A percentile compares a stretch with the other conserved stretches of the same genome.
phyloP scores from a whole-genome alignment of 2,888 invertebrate genomes.

The Callimorpha dominula region DNA sequence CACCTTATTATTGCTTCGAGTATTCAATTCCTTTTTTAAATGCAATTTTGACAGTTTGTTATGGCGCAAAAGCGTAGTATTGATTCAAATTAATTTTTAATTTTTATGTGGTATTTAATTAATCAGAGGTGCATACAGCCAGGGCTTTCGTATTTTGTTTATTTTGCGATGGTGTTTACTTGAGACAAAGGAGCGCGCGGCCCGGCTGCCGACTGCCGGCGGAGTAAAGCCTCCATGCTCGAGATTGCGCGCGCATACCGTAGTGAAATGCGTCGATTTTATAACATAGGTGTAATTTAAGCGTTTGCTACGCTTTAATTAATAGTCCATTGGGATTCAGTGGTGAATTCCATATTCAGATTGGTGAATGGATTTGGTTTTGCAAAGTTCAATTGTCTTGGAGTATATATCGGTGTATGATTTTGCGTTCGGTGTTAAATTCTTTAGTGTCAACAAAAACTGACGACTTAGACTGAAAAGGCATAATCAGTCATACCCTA shows the following conservation, averaged over 20 bases:
- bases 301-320: conserved; percentile 66
- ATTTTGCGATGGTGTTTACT: conserved; percentile 74
- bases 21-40: conserved; percentile 68
- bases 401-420: not conserved
- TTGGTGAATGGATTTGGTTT: conserved; percentile 29
- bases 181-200: conserved; percentile 73
- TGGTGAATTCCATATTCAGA: conserved; percentile 49
- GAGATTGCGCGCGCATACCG: conserved; percentile 77
- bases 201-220: conserved; percentile 85
- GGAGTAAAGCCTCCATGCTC: conserved; percentile 71
- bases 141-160: conserved; percentile 81
- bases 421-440: not conserved
- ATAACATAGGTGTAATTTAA: conserved; percentile 81
- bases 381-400: not conserved
- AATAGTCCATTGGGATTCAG: conserved; percentile 60
- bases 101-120: conserved; percentile 48
- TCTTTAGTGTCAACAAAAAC: not conserved
- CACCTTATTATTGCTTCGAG: conserved; percentile 79
- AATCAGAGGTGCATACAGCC: conserved; percentile 71
- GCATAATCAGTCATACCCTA: too few relatives aligned
- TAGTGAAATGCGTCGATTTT: conserved; percentile 74
- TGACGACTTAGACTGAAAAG: too few relatives aligned
- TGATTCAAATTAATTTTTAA: conserved; percentile 49
- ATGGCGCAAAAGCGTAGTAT: conserved; percentile 69
- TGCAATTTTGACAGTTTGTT: conserved; percentile 64